Conservation (phyloP, 2,797 vertebrate genomes). For the Sternarchorhynchus goeldii region DNA sequence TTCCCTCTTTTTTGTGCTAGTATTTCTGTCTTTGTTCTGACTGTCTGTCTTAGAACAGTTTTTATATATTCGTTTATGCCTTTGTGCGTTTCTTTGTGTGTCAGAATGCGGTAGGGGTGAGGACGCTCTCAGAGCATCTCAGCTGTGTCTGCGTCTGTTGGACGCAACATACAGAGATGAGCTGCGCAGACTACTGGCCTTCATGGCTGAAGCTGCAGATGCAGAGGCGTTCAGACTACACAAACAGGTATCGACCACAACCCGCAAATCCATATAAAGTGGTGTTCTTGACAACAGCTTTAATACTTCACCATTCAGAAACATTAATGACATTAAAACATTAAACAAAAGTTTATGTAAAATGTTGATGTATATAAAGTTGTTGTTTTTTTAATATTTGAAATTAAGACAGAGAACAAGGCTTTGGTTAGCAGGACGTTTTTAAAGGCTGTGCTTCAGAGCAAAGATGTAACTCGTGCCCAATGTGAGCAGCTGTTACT, state of each 20-base stretch:
- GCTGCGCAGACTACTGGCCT: conserved; percentile 75
- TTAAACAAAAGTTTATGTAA: neutral
- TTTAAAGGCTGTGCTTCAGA: conserved; percentile 80
- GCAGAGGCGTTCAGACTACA: conserved; percentile 76
- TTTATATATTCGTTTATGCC: neutral
- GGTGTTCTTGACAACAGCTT: no score
- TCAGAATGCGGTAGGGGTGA: conserved; percentile 70
- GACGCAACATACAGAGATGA: conserved; percentile 77
- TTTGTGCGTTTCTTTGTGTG: conserved; percentile 3
- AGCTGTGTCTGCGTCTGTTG: conserved; percentile 80
- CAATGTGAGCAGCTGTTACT: conserved; percentile 74
- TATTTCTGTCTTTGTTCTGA: neutral
- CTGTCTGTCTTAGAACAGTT: neutral
- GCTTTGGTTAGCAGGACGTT: conserved; percentile 77
- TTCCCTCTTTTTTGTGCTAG: no score
- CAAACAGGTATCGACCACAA: conserved; percentile 72
- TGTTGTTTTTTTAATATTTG: neutral
- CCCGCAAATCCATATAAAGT: neutral
- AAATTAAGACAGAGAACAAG: conserved; percentile 78
- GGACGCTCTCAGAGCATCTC: conserved; percentile 78
- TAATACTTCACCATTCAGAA: no score
- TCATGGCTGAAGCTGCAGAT: conserved; percentile 73
- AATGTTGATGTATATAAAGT: no score
- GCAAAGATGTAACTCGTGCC: conserved; percentile 70
- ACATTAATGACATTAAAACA: no score